These are phyloP conservation scores for Scrobipalpa atriplicella DNA, from an alignment of 2,888 invertebrate genomes.

Conservation along the genomic window DNA sequence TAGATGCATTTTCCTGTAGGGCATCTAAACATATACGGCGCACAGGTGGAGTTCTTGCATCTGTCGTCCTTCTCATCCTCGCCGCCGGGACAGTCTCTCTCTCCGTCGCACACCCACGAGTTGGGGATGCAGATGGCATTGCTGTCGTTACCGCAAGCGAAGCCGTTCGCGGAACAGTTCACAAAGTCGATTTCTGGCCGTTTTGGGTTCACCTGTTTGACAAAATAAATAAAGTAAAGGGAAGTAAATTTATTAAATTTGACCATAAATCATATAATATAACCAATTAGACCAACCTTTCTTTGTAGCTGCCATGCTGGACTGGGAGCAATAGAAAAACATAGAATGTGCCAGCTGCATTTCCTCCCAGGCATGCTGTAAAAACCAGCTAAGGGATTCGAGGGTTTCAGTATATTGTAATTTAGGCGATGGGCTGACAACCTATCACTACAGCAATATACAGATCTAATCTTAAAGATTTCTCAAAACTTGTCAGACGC, in stretches of 20 bases:
- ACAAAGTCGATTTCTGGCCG: constrained; percentile 47
- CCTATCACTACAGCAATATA: no score
- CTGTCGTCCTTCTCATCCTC: constrained; percentile 86
- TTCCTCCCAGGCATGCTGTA: no score
- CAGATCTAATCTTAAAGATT: no score
- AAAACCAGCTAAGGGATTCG: no score
- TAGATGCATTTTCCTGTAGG: constrained; percentile 81
- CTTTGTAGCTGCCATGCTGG: no score
- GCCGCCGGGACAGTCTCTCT: constrained; percentile 88
- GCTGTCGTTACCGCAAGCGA: constrained; percentile 61
- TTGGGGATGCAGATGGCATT: constrained; percentile 86
- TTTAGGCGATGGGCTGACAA: no score
- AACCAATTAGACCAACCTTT: no score
- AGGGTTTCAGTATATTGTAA: no score
- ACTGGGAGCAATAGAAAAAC: no score
- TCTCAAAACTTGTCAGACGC: no score
- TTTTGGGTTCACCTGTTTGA: constrained; percentile 45
- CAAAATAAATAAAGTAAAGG: background rate
- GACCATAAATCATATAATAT: no score
- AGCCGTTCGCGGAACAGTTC: constrained; percentile 58
- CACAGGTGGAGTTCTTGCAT: constrained; percentile 86
- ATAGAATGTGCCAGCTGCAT: no score
- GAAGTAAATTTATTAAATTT: background rate
- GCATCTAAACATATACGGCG: constrained; percentile 89
- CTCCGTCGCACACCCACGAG: constrained; percentile 91